phyloP scores from a whole-genome alignment of 2,888 invertebrate species.

The Aspidiotus destructor region DNA sequence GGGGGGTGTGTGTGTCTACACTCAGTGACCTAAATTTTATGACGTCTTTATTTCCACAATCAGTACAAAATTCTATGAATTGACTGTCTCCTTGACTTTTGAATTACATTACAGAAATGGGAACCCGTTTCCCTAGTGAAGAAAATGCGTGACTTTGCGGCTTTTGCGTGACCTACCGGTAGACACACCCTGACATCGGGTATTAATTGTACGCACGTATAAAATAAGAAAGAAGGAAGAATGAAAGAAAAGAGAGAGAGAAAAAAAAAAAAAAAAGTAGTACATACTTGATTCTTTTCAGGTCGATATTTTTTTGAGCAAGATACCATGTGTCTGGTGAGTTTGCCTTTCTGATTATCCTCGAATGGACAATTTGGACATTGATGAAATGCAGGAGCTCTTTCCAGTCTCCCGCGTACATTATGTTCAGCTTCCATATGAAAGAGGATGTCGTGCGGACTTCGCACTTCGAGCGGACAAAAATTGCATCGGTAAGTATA shows the following conservation, averaged over 20 bases:
- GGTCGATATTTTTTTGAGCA: slow-evolving; percentile 85
- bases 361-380: slow-evolving; percentile 91
- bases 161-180: too few relatives aligned
- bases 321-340: slow-evolving; percentile 75
- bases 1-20: too few relatives aligned
- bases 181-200: too few relatives aligned
- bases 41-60: too few relatives aligned
- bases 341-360: slow-evolving; percentile 82
- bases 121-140: too few relatives aligned
- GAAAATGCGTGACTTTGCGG: too few relatives aligned
- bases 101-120: too few relatives aligned
- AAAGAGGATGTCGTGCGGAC: slow-evolving; percentile 76
- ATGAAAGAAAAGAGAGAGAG: not conserved
- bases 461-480: slow-evolving; percentile 69
- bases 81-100: too few relatives aligned
- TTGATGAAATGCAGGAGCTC: slow-evolving; percentile 78
- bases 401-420: slow-evolving; percentile 68
- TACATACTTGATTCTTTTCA: slow-evolving; percentile 57
- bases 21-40: too few relatives aligned
- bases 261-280: not conserved
- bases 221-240: not conserved
- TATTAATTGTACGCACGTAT: too few relatives aligned
- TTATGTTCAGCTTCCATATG: slow-evolving; percentile 89
- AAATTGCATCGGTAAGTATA: slow-evolving; percentile 77
- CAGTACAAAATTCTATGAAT: too few relatives aligned